Evolutionary conservation across 2,888 invertebrate genomes (phyloP), one percentile per base, ranked within the genome.

Genomic region (Polydrusus tereticollis): DNA sequence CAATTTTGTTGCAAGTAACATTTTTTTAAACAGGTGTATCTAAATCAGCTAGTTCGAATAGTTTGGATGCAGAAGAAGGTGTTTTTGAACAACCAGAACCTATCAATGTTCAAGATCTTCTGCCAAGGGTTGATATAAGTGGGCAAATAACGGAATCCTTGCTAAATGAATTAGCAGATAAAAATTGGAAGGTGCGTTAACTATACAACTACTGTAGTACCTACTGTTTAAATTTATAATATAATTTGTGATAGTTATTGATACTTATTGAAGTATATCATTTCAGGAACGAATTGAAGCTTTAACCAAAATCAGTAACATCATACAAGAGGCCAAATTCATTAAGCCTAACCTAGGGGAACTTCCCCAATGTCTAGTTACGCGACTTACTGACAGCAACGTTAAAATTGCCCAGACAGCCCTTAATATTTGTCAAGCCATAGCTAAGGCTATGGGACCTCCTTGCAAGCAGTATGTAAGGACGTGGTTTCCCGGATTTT

Each of bases 121-220:
- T 95, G 7, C 92, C 96, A 0, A 87, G 94, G 47, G 90, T 92
- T 0, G 96, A 97, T 82, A 93, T 97, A 76, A 92, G 94, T 69
- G 88, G 90, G 2, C 93, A 93, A 78, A 93, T 98, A 74, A 96
- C 95, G 0, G 94, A 95, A 77, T 86, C 91, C 0, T 86, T 98
- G 0, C 85, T 97, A 2, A 90, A 89, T 6, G 95, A 97, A 85
- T 88, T 97, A 77, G 88, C 90, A 20, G 96, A 97, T 84, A 96
- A 95, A 85, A 95, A 95, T 86, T 98, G 98, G 98, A 98, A 98
- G 88, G 92, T 75, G n/a, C n/a, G n/a, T n/a, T n/a, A n/a, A n/a
- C n/a, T n/a, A n/a, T n/a, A n/a, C n/a, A n/a, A n/a, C n/a, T n/a
- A n/a, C n/a, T n/a, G n/a, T n/a, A n/a, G n/a, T n/a, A n/a, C n/a